Conservation (phyloP, 1,140 invertebrate species). For the Aphelinus atriplicis region DNA sequence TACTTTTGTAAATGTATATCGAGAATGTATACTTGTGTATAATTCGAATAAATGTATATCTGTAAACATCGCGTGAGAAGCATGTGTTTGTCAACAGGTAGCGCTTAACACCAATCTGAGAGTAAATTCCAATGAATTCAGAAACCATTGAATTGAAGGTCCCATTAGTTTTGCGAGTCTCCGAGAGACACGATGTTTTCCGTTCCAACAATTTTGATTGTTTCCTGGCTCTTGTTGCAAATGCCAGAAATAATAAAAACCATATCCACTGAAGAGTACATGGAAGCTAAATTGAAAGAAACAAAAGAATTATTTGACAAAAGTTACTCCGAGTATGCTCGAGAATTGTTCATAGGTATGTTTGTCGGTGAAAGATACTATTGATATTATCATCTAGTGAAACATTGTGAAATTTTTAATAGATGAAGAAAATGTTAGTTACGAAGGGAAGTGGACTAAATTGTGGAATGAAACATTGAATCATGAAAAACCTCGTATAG, state of each 20-base stretch:
- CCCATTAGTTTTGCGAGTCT: too few relatives aligned
- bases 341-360: neutral
- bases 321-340: neutral
- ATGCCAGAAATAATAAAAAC: neutral
- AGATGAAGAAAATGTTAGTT: neutral
- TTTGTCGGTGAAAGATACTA: neutral
- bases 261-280: neutral
- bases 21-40: too few relatives aligned
- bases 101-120: neutral
- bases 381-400: neutral
- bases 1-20: too few relatives aligned
- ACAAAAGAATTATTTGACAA: constrained; percentile 5
- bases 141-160: too few relatives aligned
- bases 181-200: too few relatives aligned
- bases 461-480: constrained; percentile 36
- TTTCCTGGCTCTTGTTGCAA: neutral
- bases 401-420: neutral
- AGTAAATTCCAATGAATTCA: too few relatives aligned
- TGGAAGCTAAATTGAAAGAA: constrained; percentile 11
- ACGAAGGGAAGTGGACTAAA: constrained; percentile 40
- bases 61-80: too few relatives aligned
- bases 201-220: too few relatives aligned
- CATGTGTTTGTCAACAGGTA: constrained; percentile 32
- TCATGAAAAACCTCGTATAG: constrained; percentile 28
- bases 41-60: too few relatives aligned